Percentiles rank a stretch among this genome's conserved stretches.
Conservation (phyloP, 2,113 vertebrate species). For the Typhlomys cinereus region DNA sequence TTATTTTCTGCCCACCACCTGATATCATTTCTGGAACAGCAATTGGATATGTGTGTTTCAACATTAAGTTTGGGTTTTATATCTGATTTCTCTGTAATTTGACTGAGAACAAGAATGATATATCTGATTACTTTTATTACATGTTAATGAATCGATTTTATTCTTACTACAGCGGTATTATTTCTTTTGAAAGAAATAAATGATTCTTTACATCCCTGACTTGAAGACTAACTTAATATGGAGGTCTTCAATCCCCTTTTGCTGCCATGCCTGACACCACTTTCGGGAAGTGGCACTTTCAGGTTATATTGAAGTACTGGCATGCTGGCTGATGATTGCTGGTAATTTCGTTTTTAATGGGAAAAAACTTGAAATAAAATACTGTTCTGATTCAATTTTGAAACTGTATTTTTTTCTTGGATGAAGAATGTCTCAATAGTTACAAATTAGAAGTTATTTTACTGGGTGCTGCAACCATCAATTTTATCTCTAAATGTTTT, state of each 20-base stretch:
- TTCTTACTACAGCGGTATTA: background rate
- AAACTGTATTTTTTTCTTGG: conserved; percentile 40
- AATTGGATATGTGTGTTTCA: background rate
- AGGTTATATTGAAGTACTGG: conserved; percentile 40
- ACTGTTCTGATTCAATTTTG: conserved; percentile 46
- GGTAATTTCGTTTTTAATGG: conserved; percentile 41
- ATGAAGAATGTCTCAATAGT: conserved; percentile 40
- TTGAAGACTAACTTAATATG: conserved; percentile 29
- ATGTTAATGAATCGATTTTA: conserved; percentile 15
- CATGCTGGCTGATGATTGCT: background rate
- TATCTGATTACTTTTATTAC: conserved; percentile 14
- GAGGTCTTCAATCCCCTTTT: background rate
- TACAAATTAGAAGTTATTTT: conserved; percentile 40
- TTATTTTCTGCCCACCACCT: background rate
- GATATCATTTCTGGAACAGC: background rate
- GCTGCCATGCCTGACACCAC: background rate
- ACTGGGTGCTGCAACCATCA: background rate
- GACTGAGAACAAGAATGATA: background rate
- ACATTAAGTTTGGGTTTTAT: background rate
- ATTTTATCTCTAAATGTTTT: conserved; percentile 38
- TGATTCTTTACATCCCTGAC: background rate
- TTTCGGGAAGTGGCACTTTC: background rate
- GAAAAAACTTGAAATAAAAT: conserved; percentile 53
- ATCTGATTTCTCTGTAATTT: conserved; percentile 27
- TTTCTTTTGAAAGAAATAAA: conserved; percentile 54